phyloP scores from a whole-genome alignment of 2,888 invertebrate genomes.

The Apomyelois bistriatella region DNA sequence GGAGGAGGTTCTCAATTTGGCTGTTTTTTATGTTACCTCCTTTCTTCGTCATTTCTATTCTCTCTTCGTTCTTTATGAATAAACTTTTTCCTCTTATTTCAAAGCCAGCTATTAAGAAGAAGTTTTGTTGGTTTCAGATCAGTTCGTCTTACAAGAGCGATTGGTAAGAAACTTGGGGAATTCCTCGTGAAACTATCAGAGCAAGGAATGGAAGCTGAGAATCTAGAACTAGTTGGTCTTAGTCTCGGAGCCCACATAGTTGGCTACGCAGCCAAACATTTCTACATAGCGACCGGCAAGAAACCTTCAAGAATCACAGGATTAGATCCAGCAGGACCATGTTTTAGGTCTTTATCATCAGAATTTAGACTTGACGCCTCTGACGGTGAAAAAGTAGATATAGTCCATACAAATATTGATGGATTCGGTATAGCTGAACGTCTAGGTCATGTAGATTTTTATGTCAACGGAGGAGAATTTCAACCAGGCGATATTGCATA shows the following conservation, averaged over 20 bases:
- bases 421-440: constrained; percentile 68
- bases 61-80: too few relatives aligned
- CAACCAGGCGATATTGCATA: constrained; percentile 61
- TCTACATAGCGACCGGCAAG: constrained; percentile 49
- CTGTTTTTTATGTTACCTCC: too few relatives aligned
- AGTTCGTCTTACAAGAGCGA: constrained; percentile 48
- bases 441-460: constrained; percentile 62
- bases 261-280: constrained; percentile 55
- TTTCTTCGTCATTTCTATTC: too few relatives aligned
- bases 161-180: constrained; percentile 59
- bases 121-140: constrained; percentile 44
- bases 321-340: constrained; percentile 68
- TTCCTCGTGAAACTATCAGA: constrained; percentile 50
- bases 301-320: constrained; percentile 60
- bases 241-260: constrained; percentile 63
- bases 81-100: too few relatives aligned
- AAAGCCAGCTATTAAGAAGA: too few relatives aligned
- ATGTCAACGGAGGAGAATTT: constrained; percentile 66
- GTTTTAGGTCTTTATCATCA: constrained; percentile 47
- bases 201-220: constrained; percentile 47
- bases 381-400: constrained; percentile 54
- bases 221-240: constrained; percentile 57
- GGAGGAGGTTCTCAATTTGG: too few relatives aligned
- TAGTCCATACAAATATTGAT: constrained; percentile 68
- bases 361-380: constrained; percentile 41